Conservation (phyloP, 2,888 invertebrate species). For the Luffia ferchaultella region DNA sequence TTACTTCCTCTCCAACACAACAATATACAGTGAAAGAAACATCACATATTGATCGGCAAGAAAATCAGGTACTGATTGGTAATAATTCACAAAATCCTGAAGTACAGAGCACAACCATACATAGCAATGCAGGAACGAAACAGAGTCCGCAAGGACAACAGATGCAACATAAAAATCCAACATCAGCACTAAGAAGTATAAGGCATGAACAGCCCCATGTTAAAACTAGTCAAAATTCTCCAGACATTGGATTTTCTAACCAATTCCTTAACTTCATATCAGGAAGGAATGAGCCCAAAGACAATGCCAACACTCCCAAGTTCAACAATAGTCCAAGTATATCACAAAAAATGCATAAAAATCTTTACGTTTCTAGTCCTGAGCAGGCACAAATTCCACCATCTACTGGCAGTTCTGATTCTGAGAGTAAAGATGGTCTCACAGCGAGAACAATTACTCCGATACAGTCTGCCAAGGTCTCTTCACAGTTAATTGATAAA, state of each 20-base stretch:
- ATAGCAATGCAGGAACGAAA: conserved; percentile 29
- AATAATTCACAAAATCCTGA: not conserved
- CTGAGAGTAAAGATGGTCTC: conserved; percentile 57
- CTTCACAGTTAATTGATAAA: conserved; percentile 37
- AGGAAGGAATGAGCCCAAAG: conserved; percentile 59
- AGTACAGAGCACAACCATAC: not conserved
- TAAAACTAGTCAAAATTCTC: conserved; percentile 45
- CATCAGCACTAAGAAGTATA: conserved; percentile 47
- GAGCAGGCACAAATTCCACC: conserved; percentile 61
- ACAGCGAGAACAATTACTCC: conserved; percentile 49
- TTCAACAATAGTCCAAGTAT: conserved; percentile 58
- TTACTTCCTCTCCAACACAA: conserved; percentile 24
- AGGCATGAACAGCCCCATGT: conserved; percentile 52
- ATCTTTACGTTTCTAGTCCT: conserved; percentile 58
- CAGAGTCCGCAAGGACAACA: conserved; percentile 24
- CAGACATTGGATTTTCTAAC: conserved; percentile 55
- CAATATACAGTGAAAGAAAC: conserved; percentile 27
- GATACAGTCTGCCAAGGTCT: conserved; percentile 51
- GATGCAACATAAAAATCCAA: conserved; percentile 38
- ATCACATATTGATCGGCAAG: not conserved
- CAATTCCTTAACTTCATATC: conserved; percentile 58
- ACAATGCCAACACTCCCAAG: conserved; percentile 61
- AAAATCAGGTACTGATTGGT: not conserved
- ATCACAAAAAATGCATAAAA: conserved; percentile 61
- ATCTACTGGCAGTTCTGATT: conserved; percentile 55